Evolutionary conservation across 2,888 invertebrate species (phyloP), one percentile per base, ranked within the genome.

Genomic region (Torymus tubicola): DNA sequence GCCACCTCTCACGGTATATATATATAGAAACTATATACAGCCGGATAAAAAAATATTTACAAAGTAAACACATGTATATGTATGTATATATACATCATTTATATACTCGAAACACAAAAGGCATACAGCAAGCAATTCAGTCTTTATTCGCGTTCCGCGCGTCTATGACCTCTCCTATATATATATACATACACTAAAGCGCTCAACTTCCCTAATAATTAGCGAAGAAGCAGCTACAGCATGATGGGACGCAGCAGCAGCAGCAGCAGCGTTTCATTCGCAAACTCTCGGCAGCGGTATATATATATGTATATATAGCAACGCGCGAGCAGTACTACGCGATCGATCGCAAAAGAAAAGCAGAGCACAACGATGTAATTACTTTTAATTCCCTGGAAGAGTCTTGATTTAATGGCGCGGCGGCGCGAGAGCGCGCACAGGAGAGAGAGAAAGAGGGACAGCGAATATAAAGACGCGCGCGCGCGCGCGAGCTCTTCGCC

Each of bases 381-480:
- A 85, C 84, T 84, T 86, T 86, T 83, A 84, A 86, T 85, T 85
- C 84, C 67, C 82, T 81, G 77, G 81, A 83, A 84, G 85, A 83
- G 81, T 78, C 84, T 83, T 84, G 84, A 86, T 85, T 84, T 85
- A 86, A 87, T 84, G 82, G 85, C 83, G 21, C 21, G 21, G 21
- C 21, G 21, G 81, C 84, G 83, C 81, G 76, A 68, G 82, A 80
- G 63, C 13, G 50, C 21, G 21, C 21, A 21, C 1, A 2, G 2
- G 21, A 24, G 77, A 50, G 42, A 18, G 70, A 63, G 72, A 71
- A 74, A 70, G 73, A 71, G 60, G 65, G 42, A 42, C 42, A 42
- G 71, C 52, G 70, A 65, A 71, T 71, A 78, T 70, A 84, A 84
- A 82, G 81, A 82, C 82, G 53, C 58, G 55, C 69, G 58, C 14